Conservation (phyloP, 2,888 invertebrate genomes). For the Stegana nigrithorax region DNA sequence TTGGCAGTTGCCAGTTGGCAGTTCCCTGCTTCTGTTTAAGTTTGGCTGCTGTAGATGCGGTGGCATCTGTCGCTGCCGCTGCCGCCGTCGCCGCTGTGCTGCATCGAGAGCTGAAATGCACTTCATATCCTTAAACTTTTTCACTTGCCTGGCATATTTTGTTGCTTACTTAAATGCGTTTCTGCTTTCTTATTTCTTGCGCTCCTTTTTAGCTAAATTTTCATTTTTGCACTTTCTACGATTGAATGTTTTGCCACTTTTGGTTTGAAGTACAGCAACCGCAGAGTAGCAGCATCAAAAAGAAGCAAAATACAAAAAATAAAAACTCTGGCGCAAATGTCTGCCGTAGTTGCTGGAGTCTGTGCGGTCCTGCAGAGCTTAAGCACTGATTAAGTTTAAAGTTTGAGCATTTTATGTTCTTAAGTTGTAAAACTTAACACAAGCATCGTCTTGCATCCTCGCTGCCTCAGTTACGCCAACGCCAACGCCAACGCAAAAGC, state of each 20-base stretch:
- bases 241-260: constrained; percentile 12
- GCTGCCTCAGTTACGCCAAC: background rate
- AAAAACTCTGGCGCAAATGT: background rate
- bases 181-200: background rate
- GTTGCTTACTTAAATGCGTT: constrained; percentile 7
- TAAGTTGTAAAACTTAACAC: constrained; percentile 4
- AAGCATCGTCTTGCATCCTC: background rate
- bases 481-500: background rate
- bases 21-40: background rate
- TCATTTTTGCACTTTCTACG: background rate
- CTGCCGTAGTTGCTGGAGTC: background rate
- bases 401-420: background rate
- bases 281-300: background rate
- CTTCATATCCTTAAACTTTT: constrained; percentile 15
- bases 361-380: background rate
- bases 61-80: background rate
- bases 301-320: background rate
- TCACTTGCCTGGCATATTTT: background rate
- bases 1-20: background rate
- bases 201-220: background rate
- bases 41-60: background rate
- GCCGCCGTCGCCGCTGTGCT: background rate
- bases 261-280: background rate
- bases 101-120: constrained; percentile 3
- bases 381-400: constrained; percentile 6